These are phyloP conservation scores for Pocillopora grandis DNA, from an alignment of 92 coral and sea anemone genomes.

Conservation along the genomic window DNA sequence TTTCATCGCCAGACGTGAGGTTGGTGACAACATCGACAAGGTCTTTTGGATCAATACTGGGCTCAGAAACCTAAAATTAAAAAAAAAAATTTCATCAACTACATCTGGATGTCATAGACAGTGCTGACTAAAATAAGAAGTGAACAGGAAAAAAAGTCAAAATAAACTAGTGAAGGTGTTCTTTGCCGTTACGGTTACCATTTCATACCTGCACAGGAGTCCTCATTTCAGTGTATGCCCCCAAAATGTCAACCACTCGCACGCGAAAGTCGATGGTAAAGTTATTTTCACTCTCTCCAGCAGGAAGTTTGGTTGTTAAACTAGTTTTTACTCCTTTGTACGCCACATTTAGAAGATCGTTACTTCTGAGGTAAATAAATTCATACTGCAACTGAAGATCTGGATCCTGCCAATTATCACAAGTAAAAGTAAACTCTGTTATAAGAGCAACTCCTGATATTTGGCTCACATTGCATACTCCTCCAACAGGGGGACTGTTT, in stretches of 20 bases:
- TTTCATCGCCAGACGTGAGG: conserved; percentile 15
- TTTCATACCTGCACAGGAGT: conserved; percentile 53
- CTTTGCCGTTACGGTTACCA: neutral
- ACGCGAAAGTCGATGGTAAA: neutral
- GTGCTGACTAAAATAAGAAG: too few relatives aligned
- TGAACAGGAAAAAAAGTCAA: too few relatives aligned
- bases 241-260: conserved; percentile 36
- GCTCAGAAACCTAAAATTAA: conserved; percentile 1
- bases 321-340: too few relatives aligned
- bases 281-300: conserved; percentile 41
- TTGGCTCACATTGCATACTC: too few relatives aligned
- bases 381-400: too few relatives aligned
- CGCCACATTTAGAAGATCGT: too few relatives aligned
- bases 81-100: too few relatives aligned
- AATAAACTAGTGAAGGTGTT: too few relatives aligned
- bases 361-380: too few relatives aligned
- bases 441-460: conserved; percentile 15
- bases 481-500: too few relatives aligned
- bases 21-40: neutral
- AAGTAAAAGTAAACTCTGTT: conserved; percentile 52
- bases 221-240: conserved; percentile 45
- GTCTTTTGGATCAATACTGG: neutral
- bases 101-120: too few relatives aligned
- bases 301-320: conserved; percentile 3
- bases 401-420: conserved; percentile 6